Conservation (phyloP, 30 jellyfish, hydroid and myxozoan species). For the Aurelia aurita complex sp. Pacific region DNA sequence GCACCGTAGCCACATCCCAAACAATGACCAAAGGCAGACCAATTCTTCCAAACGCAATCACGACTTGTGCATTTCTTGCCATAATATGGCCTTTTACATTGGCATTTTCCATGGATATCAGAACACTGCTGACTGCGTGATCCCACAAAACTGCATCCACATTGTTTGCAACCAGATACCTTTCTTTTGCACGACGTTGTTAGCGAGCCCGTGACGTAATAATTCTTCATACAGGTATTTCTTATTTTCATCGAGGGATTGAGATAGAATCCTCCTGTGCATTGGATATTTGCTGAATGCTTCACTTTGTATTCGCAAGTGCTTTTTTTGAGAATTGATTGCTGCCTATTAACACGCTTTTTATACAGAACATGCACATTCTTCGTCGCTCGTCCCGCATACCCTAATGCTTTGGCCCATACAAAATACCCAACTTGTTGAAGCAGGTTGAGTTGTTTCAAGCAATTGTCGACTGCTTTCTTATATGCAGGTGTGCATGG, state of each 20-base stretch:
- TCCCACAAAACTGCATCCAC: conserved; percentile 20
- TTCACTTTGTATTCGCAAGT: conserved; percentile 3
- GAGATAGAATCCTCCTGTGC: conserved; percentile 25
- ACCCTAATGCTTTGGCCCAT: too few relatives aligned
- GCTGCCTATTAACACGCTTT: too few relatives aligned
- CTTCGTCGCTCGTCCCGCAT: too few relatives aligned
- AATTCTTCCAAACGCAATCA: conserved; percentile 44
- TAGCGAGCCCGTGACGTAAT: conserved; percentile 19
- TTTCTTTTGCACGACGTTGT: conserved; percentile 28
- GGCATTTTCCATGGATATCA: conserved; percentile 24
- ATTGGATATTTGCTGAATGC: conserved; percentile 1
- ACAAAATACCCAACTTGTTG: too few relatives aligned
- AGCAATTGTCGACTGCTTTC: too few relatives aligned
- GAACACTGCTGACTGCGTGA: conserved; percentile 16
- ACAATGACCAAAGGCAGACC: conserved; percentile 16
- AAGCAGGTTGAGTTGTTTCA: too few relatives aligned
- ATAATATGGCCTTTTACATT: conserved; percentile 12
- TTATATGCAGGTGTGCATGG: too few relatives aligned
- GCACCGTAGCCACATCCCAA: conserved; percentile 39
- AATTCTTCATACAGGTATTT: conserved; percentile 17
- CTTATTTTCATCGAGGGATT: conserved; percentile 35
- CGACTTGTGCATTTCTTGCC: conserved; percentile 27
- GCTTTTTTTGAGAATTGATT: too few relatives aligned
- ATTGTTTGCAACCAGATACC: conserved; percentile 14
- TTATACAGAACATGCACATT: too few relatives aligned